Evolutionary conservation across 2,888 invertebrate species (phyloP).

Genomic region (Ochlodes sylvanus): DNA sequence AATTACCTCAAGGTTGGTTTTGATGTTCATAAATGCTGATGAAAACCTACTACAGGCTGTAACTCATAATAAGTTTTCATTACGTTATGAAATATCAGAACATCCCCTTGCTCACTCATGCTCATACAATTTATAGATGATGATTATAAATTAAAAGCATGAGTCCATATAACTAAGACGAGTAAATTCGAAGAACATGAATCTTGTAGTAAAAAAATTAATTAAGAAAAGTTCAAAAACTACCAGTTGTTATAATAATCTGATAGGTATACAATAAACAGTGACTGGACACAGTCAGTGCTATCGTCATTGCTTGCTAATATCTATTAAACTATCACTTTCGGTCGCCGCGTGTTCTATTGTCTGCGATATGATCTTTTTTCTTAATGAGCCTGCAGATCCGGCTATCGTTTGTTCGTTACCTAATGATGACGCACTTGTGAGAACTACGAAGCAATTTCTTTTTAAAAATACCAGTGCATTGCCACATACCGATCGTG

Average conservation of each 20-base stretch:
- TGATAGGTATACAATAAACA: conserved; percentile 43
- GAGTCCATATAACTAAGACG: too few relatives aligned
- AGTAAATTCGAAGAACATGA: background rate
- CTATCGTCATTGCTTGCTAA: conserved; percentile 66
- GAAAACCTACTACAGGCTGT: too few relatives aligned
- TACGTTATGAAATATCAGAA: too few relatives aligned
- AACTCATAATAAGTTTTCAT: too few relatives aligned
- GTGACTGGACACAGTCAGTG: conserved; percentile 65
- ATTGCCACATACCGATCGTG: conserved; percentile 46
- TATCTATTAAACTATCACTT: conserved; percentile 81
- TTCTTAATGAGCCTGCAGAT: conserved; percentile 78
- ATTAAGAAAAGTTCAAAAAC: background rate
- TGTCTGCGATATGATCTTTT: conserved; percentile 78
- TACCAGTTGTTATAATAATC: conserved; percentile 6
- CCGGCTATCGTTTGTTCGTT: conserved; percentile 69
- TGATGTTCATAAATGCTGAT: too few relatives aligned
- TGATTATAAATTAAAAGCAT: too few relatives aligned
- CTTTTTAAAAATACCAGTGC: conserved; percentile 49
- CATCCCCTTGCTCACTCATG: too few relatives aligned
- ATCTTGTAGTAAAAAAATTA: background rate
- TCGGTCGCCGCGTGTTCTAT: conserved; percentile 77
- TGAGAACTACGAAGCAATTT: conserved; percentile 71
- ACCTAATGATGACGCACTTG: conserved; percentile 77
- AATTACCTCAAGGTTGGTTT: too few relatives aligned
- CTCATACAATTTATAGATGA: too few relatives aligned